Evolutionary conservation across 2,113 vertebrate genomes (phyloP).

Genomic region (Calidris pygmaea): DNA sequence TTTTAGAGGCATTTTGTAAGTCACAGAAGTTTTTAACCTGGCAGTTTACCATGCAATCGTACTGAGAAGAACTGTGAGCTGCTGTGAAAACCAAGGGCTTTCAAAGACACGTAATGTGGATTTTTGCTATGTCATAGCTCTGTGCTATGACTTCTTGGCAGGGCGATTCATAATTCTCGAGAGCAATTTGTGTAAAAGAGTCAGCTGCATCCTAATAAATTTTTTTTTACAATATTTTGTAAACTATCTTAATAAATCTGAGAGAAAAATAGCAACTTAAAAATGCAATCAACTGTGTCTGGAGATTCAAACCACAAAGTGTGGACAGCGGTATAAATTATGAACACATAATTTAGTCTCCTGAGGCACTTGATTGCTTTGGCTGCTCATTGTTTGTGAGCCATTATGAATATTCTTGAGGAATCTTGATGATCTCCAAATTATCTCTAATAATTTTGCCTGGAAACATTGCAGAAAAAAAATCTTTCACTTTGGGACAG

Average conservation of each 20-base stretch:
- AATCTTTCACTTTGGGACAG: neutral
- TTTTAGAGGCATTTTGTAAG: slow-evolving; percentile 46
- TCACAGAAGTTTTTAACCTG: slow-evolving; percentile 52
- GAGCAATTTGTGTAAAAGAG: neutral
- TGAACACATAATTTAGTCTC: neutral
- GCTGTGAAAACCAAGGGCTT: neutral
- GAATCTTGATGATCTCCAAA: slow-evolving; percentile 23
- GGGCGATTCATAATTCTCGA: neutral
- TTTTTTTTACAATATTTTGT: neutral
- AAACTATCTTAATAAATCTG: neutral
- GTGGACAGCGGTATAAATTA: slow-evolving; percentile 20
- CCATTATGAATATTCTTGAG: neutral
- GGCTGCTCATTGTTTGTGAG: slow-evolving; percentile 7
- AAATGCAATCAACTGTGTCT: neutral
- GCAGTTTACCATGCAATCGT: slow-evolving; percentile 3
- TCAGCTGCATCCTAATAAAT: neutral
- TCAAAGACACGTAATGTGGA: neutral
- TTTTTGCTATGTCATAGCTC: neutral
- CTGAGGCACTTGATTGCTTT: neutral
- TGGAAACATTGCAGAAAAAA: neutral
- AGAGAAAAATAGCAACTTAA: neutral
- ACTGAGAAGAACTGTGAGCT: neutral
- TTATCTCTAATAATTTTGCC: slow-evolving; percentile 1
- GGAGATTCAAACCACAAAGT: neutral
- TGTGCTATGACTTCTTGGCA: neutral